Evolutionary conservation across 2,888 invertebrate species (phyloP).

Genomic region (Spicauda simplicius): DNA sequence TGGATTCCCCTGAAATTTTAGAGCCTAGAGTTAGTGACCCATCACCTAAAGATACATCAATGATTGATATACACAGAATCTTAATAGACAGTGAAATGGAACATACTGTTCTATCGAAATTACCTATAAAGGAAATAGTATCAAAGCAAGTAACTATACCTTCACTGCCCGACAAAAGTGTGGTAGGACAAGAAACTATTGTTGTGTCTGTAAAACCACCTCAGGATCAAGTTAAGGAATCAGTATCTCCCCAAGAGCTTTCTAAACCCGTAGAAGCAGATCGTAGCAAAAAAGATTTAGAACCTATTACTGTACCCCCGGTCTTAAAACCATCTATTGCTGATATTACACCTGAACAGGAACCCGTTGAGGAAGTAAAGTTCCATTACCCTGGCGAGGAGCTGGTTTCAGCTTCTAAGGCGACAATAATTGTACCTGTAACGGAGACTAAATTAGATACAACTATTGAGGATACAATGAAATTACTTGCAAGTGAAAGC

Average conservation of each 20-base stretch:
- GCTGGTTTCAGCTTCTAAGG: not conserved
- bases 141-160: not conserved
- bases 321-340: not conserved
- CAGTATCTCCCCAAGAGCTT: not conserved
- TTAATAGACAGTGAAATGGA: conserved; percentile 57
- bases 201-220: not conserved
- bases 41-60: conserved; percentile 11
- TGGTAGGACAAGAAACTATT: not conserved
- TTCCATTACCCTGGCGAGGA: not conserved
- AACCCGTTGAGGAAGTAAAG: conserved; percentile 3
- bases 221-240: not conserved
- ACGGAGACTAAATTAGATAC: not conserved
- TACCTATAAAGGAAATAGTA: conserved; percentile 13
- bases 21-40: conserved; percentile 13
- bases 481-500: conserved; percentile 12
- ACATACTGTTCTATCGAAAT: conserved; percentile 47
- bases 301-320: not conserved
- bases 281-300: not conserved
- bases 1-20: conserved; percentile 25
- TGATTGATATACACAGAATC: conserved; percentile 50
- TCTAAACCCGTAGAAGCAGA: not conserved
- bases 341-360: conserved; percentile 4
- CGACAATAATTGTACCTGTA: not conserved
- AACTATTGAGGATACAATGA: not conserved
- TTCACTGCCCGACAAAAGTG: not conserved